Percentiles rank a stretch among this genome's conserved stretches.
phyloP scores from a whole-genome alignment of 2,888 invertebrate species.

The Galerucella pusilla region DNA sequence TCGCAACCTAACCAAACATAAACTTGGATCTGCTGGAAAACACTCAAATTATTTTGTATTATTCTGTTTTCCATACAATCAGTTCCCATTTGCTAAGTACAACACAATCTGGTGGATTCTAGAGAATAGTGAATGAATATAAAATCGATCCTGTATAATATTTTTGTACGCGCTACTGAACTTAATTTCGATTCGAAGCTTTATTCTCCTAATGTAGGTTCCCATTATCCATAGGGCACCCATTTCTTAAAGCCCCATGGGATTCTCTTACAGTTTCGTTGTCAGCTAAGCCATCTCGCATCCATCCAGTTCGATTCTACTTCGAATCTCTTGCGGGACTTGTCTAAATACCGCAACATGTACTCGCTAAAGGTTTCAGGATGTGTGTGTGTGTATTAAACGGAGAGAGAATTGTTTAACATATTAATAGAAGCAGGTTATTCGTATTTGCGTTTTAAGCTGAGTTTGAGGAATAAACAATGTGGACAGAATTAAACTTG shows the following conservation, averaged over 20 bases:
- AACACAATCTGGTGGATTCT: too few species aligned
- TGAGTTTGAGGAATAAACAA: not conserved
- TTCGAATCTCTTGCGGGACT: constrained; percentile 51
- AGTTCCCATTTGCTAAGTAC: too few species aligned
- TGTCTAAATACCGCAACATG: constrained; percentile 56
- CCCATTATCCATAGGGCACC: constrained; percentile 16
- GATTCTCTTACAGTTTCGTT: constrained; percentile 17
- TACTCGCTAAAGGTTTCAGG: constrained; percentile 41
- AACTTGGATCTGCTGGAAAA: too few species aligned
- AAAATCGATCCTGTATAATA: too few species aligned
- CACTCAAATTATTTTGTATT: too few species aligned
- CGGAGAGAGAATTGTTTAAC: not conserved
- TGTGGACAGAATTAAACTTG: not conserved
- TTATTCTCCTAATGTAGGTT: constrained; percentile 19
- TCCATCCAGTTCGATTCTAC: constrained; percentile 44
- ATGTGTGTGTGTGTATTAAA: constrained; percentile 16
- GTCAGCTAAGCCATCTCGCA: constrained; percentile 47
- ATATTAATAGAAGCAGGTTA: not conserved
- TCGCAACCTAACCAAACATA: too few species aligned
- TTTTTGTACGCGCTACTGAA: too few species aligned
- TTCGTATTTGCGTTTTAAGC: not conserved
- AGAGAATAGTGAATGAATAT: too few species aligned
- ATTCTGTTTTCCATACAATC: too few species aligned
- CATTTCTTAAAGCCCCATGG: constrained; percentile 6
- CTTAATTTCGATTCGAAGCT: not conserved